Evolutionary conservation across 2,888 invertebrate species (phyloP).

Genomic region (Drosophila neotestacea): DNA sequence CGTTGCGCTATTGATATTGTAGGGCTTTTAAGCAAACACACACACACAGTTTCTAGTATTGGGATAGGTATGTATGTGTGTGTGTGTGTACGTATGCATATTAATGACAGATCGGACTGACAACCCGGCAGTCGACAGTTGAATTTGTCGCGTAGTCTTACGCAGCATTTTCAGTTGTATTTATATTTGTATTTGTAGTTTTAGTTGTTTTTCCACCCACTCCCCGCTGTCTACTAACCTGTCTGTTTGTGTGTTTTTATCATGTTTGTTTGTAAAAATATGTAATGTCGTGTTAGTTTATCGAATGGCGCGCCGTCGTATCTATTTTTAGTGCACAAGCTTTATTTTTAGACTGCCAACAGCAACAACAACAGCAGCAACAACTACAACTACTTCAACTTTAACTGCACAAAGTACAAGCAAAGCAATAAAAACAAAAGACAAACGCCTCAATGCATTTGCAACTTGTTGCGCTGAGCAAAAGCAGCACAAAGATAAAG

Average conservation of each 20-base stretch:
- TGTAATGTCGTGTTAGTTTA: conserved; percentile 76
- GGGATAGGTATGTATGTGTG: too few relatives aligned
- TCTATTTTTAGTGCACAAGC: conserved; percentile 72
- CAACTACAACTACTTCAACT: conserved; percentile 57
- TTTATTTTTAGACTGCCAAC: conserved; percentile 67
- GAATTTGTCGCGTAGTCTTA: conserved; percentile 37
- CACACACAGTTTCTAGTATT: background rate
- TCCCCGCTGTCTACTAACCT: conserved; percentile 3
- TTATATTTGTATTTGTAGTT: conserved; percentile 15
- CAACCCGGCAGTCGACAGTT: conserved; percentile 52
- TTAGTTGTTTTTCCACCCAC: conserved; percentile 22
- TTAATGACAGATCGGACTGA: conserved; percentile 43
- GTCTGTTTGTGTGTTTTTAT: conserved; percentile 43
- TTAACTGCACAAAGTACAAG: conserved; percentile 58
- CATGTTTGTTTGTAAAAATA: conserved; percentile 70
- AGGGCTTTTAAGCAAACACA: conserved; percentile 36
- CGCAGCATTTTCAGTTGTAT: conserved; percentile 32
- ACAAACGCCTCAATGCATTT: conserved; percentile 49
- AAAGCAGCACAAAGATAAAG: conserved; percentile 22
- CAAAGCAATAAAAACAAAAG: conserved; percentile 35
- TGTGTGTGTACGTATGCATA: conserved; percentile 23
- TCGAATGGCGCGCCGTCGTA: conserved; percentile 64
- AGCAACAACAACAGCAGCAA: conserved; percentile 27
- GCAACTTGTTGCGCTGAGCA: conserved; percentile 68
- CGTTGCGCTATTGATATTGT: conserved; percentile 30